Conservation (phyloP, 2,888 invertebrate species). For the Druceiella hillmani region DNA sequence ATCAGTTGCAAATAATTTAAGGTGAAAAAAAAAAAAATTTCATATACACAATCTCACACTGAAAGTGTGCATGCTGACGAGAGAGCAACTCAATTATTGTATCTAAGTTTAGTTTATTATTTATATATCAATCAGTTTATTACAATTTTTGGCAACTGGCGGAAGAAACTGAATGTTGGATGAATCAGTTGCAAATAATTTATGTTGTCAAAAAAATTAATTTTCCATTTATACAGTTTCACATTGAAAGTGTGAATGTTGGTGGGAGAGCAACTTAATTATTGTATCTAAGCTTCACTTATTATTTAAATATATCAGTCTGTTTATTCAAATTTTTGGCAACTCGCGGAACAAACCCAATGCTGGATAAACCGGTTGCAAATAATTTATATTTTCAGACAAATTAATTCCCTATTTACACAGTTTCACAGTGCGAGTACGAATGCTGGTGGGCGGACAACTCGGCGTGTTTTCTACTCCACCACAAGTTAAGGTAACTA, state of each 20-base stretch:
- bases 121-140: not conserved
- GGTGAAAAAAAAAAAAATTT: conserved; percentile 1
- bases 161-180: not conserved
- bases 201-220: not conserved
- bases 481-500: conserved; percentile 68
- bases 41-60: too few species aligned
- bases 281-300: conserved; percentile 9
- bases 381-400: not conserved
- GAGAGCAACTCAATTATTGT: conserved; percentile 19
- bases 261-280: conserved; percentile 22
- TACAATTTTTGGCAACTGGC: not conserved
- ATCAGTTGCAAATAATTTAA: conserved; percentile 16
- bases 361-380: not conserved
- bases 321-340: not conserved
- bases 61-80: too few species aligned
- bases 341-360: not conserved
- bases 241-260: too few species aligned
- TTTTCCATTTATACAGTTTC: too few species aligned
- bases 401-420: too few species aligned
- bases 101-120: conserved; percentile 9
- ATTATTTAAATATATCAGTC: not conserved
- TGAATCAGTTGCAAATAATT: not conserved
- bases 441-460: conserved; percentile 87
- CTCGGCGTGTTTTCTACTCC: conserved; percentile 92
- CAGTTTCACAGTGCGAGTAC: conserved; percentile 89